phyloP scores from a whole-genome alignment of 2,113 vertebrate species.

The Colius striatus region DNA sequence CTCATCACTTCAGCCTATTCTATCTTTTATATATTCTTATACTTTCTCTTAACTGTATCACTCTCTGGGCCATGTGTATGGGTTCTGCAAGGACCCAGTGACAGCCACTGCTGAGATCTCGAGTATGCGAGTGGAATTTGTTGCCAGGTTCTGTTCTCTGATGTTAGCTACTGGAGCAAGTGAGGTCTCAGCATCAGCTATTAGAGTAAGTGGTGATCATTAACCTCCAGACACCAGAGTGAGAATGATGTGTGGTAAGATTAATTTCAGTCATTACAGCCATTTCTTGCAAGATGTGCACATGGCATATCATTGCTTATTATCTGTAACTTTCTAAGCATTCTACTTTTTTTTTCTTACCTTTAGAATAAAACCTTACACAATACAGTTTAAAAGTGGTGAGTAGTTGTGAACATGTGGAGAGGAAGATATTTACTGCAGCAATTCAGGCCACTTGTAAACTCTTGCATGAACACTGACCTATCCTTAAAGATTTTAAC shows the following conservation, averaged over 20 bases:
- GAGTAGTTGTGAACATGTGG: not conserved
- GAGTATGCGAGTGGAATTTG: not conserved
- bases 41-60: not conserved
- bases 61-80: not conserved
- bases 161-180: not conserved
- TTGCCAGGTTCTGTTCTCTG: not conserved
- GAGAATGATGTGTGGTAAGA: not conserved
- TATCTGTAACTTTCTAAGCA: not conserved
- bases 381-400: not conserved
- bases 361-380: not conserved
- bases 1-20: not conserved
- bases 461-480: not conserved
- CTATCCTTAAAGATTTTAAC: not conserved
- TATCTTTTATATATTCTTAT: not conserved
- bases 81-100: not conserved
- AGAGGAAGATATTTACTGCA: not conserved
- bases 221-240: not conserved
- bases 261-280: not conserved
- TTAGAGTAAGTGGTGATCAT: not conserved
- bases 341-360: not conserved
- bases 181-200: not conserved
- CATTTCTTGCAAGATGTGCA: not conserved
- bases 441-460: not conserved
- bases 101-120: not conserved
- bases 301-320: not conserved